Evolutionary conservation across 1,140 invertebrate species (phyloP).

Genomic region (Tribolium castaneum): DNA sequence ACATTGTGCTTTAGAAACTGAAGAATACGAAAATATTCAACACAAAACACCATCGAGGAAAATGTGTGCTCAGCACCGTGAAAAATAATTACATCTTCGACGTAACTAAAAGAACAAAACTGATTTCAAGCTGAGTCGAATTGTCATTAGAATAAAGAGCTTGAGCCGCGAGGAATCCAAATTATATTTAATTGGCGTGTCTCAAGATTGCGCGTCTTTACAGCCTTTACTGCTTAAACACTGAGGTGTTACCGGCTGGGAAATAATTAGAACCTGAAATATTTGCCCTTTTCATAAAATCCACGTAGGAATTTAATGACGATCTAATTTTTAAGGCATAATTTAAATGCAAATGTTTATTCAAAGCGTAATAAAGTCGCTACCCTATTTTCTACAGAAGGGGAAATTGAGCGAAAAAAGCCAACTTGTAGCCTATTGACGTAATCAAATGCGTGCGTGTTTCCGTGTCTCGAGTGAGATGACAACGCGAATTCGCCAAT

Average conservation of each 20-base stretch:
- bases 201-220: background rate
- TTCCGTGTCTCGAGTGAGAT: background rate
- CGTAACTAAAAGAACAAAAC: background rate
- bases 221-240: background rate
- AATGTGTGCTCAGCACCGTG: background rate
- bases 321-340: background rate
- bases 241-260: background rate
- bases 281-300: background rate
- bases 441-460: background rate
- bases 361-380: background rate
- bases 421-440: background rate
- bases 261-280: background rate
- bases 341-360: background rate
- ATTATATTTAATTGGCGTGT: background rate
- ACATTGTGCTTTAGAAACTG: conserved; percentile 5
- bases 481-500: background rate
- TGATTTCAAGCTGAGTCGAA: background rate
- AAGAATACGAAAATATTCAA: background rate
- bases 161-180: background rate
- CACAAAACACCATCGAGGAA: background rate
- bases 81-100: background rate
- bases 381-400: background rate
- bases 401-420: background rate
- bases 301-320: background rate
- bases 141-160: background rate